Conservation (phyloP, 2,888 invertebrate genomes). For the Cataglyphis livida region DNA sequence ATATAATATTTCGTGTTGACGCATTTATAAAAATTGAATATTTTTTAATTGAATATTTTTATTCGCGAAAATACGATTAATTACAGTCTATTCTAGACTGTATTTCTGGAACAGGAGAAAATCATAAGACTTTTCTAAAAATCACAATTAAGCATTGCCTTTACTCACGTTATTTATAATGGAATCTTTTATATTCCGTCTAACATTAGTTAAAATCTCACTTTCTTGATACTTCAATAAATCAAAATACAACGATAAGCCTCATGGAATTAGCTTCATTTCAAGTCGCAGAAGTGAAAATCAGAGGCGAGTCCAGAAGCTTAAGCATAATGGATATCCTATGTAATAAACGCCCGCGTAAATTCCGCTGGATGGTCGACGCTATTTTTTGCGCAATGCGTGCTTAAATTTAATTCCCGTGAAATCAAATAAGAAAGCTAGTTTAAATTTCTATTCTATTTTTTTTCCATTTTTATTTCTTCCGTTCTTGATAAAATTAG, state of each 20-base stretch:
- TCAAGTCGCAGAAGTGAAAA: background rate
- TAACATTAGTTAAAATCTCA: background rate
- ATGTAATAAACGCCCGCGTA: slow-evolving; percentile 50
- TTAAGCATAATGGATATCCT: slow-evolving; percentile 44
- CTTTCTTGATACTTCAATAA: background rate
- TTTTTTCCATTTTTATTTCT: background rate
- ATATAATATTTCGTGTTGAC: background rate
- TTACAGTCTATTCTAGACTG: slow-evolving; percentile 78
- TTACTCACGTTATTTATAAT: background rate
- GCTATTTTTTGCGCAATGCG: background rate
- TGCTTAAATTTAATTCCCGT: background rate
- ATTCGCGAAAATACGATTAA: no score
- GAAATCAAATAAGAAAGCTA: slow-evolving; percentile 21
- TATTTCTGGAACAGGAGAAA: slow-evolving; percentile 79
- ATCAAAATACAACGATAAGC: background rate
- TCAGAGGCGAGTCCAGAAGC: slow-evolving; percentile 20
- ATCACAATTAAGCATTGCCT: slow-evolving; percentile 23
- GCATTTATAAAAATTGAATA: no score
- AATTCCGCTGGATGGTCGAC: background rate
- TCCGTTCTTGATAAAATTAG: slow-evolving; percentile 8
- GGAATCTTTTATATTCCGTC: background rate
- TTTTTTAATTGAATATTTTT: background rate
- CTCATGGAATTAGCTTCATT: slow-evolving; percentile 1
- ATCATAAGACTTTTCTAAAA: slow-evolving; percentile 60
- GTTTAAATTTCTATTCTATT: background rate